Evolutionary conservation across 2,113 vertebrate species (phyloP), one percentile per base, ranked within the genome.

Genomic region (Pleuronectes platessa): DNA sequence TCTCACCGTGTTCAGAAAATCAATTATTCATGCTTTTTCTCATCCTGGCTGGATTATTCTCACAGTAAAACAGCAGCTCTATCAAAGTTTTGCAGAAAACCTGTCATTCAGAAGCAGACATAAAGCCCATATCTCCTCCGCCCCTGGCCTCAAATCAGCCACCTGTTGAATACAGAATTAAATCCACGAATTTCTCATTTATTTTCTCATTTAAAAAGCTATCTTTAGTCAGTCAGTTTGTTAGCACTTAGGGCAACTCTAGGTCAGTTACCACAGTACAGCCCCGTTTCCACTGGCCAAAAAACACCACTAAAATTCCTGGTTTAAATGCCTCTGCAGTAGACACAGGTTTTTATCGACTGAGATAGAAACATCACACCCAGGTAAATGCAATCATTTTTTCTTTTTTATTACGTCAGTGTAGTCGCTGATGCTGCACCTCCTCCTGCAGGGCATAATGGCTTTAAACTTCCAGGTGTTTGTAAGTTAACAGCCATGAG

Each of bases 11-110:
- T 68, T 79, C 24, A 49, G 4, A 5, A 73, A 84, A 81, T 85
- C 58, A 75, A 81, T 83, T 81, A 85, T 87, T 87, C 64, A 79
- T 76, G 65, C 24, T 4, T 61, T 71, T 42, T 51, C 24, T 60
- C 37, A 18, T 71, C 73, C 59, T 61, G 45, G 70, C 54, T 45
- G 14, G 31, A 60, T 61, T 76, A 65, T 74, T 53, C 23, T 77
- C 37, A n/a, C 31, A 24, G 67, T 55, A 55, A 74, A 74, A 56
- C 31, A 27, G 71, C 61, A 65, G 79, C 26, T 45, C 12, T 51
- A 64, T 73, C 23, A 68, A 64, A 71, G 9, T 10, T 23, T 40
- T 31, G 6, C 31, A 31, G 31, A 31, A 31, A 31, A 31, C 31
- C 31, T 31, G 31, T 31, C 20, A 37, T 4, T 31, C 45, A 26